Conservation (phyloP, 2,113 vertebrate genomes). For the Chlamydotis undulata region DNA sequence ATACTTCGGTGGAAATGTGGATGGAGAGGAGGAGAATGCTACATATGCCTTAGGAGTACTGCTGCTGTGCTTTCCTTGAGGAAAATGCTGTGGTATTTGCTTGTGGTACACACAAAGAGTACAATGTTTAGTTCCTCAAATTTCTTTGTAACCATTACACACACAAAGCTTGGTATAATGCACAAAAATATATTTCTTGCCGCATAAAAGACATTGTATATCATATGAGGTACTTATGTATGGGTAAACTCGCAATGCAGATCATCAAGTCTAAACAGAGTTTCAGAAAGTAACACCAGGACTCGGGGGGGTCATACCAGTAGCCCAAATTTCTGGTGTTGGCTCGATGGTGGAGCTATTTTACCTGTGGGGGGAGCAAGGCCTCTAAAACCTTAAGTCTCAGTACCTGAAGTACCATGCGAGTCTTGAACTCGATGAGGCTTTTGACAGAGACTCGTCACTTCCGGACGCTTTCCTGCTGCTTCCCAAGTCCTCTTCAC, state of each 20-base stretch:
- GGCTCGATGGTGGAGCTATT: rapidly evolving
- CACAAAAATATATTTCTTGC: not conserved
- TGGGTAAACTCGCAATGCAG: not conserved
- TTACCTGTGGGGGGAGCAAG: not conserved
- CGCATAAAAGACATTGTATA: not conserved
- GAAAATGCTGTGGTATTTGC: not conserved
- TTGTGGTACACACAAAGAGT: not conserved
- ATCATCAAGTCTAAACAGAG: not conserved
- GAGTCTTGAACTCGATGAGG: not conserved
- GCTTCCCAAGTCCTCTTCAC: not conserved
- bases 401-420: rapidly evolving
- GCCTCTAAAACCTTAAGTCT: not conserved
- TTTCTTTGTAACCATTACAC: not conserved
- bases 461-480: not conserved
- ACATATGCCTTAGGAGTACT: not conserved
- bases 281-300: not conserved
- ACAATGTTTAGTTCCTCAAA: not conserved
- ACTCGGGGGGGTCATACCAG: not conserved
- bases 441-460: not conserved
- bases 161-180: not conserved
- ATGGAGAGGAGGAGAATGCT: not conserved
- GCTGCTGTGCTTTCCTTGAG: not conserved
- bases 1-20: not conserved
- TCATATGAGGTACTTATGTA: rapidly evolving
- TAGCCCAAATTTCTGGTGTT: not conserved